Base-by-base conservation (phyloP, 2,888 invertebrate species). In the Sinelater perroti region DNA sequence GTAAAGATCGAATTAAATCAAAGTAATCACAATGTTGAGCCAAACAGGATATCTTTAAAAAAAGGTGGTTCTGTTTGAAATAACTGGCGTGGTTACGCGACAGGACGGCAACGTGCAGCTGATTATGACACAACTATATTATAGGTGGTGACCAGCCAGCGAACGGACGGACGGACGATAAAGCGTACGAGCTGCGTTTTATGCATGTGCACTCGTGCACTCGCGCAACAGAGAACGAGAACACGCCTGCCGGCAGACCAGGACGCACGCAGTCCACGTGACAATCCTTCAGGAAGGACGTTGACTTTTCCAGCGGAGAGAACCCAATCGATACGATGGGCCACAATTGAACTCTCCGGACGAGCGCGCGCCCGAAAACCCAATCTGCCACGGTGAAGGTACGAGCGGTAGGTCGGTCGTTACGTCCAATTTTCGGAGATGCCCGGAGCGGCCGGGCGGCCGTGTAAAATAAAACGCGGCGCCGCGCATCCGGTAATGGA, bases 261-360 rank as follows among this genome's bases (percentile, higher is more conserved):
- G 33, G 24, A 52, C 35, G 36, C 54, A n/a, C n/a, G n/a, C n/a
- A n/a, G n/a, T n/a, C n/a, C n/a, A 54, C 54, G 54, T 54, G 54
- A 54, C 54, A 38, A 47, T 54, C 38, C 46, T 54, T 53, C 40
- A 36, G 26, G 47, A 33, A 52, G 57, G 58, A 53, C 58, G 58
- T 58, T 58, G 58, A 58, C 58, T 58, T 58, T 54, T 54, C 58
- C 57, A 42, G 52, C 35, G 26, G 57, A 57, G 36, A 52, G 44
- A 31, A 28, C 33, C 33, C 26, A 53, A 58, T 58, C 58, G 53
- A 58, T 58, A 54, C 58, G 53, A 58, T 58, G 54, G 28, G 14
- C 46, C 53, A 42, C 36, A 57, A 57, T 57, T 52, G 51, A 45
- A 52, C 26, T 24, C 40, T 28, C 16, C 16, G 26, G 44, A 31